phyloP scores from a whole-genome alignment of 2,797 vertebrate species.

The Cryptoprocta ferox region DNA sequence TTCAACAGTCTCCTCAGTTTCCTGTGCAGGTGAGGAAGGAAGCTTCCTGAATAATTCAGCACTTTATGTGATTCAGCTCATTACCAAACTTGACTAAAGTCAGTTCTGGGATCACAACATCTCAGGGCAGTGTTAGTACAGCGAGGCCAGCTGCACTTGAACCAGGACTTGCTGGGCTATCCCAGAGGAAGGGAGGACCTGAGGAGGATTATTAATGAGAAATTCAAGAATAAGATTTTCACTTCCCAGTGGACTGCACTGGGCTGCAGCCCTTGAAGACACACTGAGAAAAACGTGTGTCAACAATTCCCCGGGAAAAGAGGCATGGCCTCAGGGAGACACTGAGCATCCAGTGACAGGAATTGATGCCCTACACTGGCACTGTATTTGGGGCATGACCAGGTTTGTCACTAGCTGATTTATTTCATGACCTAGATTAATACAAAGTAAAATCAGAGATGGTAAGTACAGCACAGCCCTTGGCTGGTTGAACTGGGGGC shows the following conservation, averaged over 20 bases:
- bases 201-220: conserved; percentile 49
- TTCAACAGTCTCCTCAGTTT: neutral
- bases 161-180: conserved; percentile 45
- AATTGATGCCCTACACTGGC: neutral
- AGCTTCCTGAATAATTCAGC: conserved; percentile 70
- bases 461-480: neutral
- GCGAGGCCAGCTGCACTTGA: conserved; percentile 70
- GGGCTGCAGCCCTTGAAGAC: neutral
- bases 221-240: conserved; percentile 38
- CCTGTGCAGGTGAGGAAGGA: conserved; percentile 38
- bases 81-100: conserved; percentile 59
- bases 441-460: neutral
- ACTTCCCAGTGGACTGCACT: neutral
- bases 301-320: conserved; percentile 1
- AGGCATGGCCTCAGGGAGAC: neutral
- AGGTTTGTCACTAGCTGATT: neutral
- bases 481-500: neutral
- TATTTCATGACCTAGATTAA: neutral
- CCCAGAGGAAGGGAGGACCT: neutral
- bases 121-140: conserved; percentile 71
- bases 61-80: conserved; percentile 77
- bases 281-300: neutral
- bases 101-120: conserved; percentile 56
- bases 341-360: neutral
- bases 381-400: neutral